Percentiles rank a stretch among this genome's conserved stretches.
phyloP scores from a whole-genome alignment of 2,113 vertebrate genomes.

The Panthera uncia region DNA sequence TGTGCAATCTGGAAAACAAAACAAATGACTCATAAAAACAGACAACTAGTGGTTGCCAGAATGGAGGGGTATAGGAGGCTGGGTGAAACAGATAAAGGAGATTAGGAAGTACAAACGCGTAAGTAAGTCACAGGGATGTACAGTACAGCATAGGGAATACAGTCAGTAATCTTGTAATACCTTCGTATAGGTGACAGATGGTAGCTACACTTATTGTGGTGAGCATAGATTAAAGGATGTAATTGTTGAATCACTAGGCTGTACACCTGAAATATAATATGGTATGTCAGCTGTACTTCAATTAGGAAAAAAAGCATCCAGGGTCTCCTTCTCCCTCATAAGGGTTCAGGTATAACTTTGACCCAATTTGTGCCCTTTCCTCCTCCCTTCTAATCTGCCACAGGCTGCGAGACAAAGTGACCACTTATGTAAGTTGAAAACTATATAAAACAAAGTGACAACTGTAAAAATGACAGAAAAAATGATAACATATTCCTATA shows the following conservation, averaged over 20 bases:
- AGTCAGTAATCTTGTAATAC: background rate
- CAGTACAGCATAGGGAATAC: background rate
- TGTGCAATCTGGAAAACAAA: background rate
- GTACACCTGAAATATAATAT: background rate
- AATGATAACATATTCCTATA: background rate
- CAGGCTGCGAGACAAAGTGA: background rate
- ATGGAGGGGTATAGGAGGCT: background rate
- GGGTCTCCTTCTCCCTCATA: background rate
- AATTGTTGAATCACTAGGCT: background rate
- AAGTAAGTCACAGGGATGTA: background rate
- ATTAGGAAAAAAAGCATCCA: background rate
- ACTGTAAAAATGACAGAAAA: background rate
- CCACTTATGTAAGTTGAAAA: background rate
- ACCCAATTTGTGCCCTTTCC: background rate
- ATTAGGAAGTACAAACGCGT: background rate
- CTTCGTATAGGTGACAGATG: background rate
- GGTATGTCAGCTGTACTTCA: background rate
- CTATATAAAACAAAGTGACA: background rate
- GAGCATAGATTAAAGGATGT: background rate
- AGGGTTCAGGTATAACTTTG: background rate
- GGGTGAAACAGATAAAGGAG: background rate
- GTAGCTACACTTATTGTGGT: background rate
- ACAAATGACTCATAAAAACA: background rate
- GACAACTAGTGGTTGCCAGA: background rate
- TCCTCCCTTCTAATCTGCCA: background rate